These are phyloP conservation scores for Craniophora ligustri DNA, from an alignment of 2,888 invertebrate genomes.

Conservation along the genomic window DNA sequence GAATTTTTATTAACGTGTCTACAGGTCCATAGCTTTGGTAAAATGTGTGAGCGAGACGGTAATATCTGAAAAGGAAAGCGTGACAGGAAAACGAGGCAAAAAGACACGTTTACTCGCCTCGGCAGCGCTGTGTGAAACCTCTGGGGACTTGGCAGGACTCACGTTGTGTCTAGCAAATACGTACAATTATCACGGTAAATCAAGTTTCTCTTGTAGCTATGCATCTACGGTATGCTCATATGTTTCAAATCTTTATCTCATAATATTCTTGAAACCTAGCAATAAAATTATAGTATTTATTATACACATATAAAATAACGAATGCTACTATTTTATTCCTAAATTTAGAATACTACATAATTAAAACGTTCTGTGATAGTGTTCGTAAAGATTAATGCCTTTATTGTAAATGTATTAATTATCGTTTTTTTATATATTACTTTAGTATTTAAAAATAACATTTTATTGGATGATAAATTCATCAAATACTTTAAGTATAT, in stretches of 20 bases:
- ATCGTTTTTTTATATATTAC: background rate
- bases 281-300: slow-evolving; percentile 7
- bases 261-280: background rate
- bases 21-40: slow-evolving; percentile 25
- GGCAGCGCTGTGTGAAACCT: slow-evolving; percentile 63
- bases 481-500: background rate
- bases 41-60: slow-evolving; percentile 60
- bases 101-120: slow-evolving; percentile 74
- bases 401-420: slow-evolving; percentile 10
- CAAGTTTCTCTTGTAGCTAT: slow-evolving; percentile 36
- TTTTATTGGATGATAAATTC: background rate
- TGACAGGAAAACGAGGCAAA: slow-evolving; percentile 80
- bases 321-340: slow-evolving; percentile 6
- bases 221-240: slow-evolving; percentile 8
- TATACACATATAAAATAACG: slow-evolving; percentile 8
- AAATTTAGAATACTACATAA: slow-evolving; percentile 4
- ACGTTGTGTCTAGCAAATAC: slow-evolving; percentile 52
- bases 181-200: slow-evolving; percentile 50
- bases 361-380: slow-evolving; percentile 4
- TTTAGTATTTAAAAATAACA: background rate
- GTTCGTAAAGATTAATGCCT: slow-evolving; percentile 20
- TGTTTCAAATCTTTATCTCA: background rate
- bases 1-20: slow-evolving; percentile 12
- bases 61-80: slow-evolving; percentile 76
- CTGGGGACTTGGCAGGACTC: slow-evolving; percentile 63